Evolutionary conservation across 2,797 vertebrate species (phyloP).

Genomic region (Martes flavigula): DNA sequence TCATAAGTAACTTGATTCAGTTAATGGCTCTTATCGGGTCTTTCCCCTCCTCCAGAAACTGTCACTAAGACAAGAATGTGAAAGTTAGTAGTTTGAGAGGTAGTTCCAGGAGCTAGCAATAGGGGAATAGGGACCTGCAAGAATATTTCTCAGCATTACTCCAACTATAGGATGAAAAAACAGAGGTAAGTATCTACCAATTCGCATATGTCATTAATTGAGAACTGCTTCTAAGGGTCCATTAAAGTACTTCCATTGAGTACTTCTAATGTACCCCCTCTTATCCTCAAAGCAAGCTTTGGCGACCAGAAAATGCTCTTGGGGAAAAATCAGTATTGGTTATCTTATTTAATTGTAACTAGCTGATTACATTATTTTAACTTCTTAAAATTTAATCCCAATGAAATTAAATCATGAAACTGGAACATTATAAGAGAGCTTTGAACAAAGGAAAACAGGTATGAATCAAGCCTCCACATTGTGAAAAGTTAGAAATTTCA

Average conservation of each 20-base stretch:
- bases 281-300: background rate
- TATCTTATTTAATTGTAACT: background rate
- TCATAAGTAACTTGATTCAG: background rate
- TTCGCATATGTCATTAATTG: background rate
- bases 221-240: background rate
- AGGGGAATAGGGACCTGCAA: background rate
- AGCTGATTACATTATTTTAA: background rate
- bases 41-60: background rate
- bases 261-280: background rate
- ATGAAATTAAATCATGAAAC: constrained; percentile 4
- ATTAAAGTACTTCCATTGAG: background rate
- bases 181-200: background rate
- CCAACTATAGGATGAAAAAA: background rate
- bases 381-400: background rate
- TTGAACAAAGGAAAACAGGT: background rate
- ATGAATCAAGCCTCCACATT: background rate
- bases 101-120: background rate
- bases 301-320: background rate
- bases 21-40: background rate
- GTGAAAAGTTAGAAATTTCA: background rate
- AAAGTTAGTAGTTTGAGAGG: background rate
- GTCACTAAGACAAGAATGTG: background rate
- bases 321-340: background rate
- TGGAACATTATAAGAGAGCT: background rate
- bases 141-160: background rate